phyloP scores from a whole-genome alignment of 2,797 vertebrate species.

The Enteromius thamalakanensis region DNA sequence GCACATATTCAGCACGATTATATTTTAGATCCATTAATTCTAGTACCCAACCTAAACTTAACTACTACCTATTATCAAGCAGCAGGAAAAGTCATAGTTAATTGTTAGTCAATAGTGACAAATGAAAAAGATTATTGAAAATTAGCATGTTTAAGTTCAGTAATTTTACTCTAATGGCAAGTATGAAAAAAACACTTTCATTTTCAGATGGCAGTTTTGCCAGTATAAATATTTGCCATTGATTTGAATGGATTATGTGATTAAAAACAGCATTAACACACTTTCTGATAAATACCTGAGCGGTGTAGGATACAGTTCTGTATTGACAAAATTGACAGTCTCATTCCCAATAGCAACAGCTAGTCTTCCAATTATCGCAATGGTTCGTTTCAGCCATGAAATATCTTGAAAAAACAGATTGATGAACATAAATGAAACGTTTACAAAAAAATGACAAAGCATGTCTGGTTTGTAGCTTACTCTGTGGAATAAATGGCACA shows the following conservation, averaged over 20 bases:
- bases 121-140: too few species aligned
- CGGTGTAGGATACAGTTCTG: conserved; percentile 63
- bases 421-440: conserved; percentile 30
- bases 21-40: neutral
- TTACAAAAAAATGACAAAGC: neutral
- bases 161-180: too few species aligned
- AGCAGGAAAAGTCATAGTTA: neutral
- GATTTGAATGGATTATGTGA: neutral
- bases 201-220: too few species aligned
- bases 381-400: conserved; percentile 28
- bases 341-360: conserved; percentile 61
- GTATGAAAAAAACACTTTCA: too few species aligned
- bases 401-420: conserved; percentile 10
- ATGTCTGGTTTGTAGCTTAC: neutral
- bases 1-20: neutral
- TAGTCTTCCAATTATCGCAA: conserved; percentile 56
- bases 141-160: too few species aligned
- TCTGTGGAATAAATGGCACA: neutral
- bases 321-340: conserved; percentile 67
- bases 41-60: neutral
- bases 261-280: neutral
- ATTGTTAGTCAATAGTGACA: neutral
- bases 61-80: neutral
- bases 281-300: conserved; percentile 41
- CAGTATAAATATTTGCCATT: neutral